phyloP scores from a whole-genome alignment of 2,888 invertebrate species.

The Blera fallax region DNA sequence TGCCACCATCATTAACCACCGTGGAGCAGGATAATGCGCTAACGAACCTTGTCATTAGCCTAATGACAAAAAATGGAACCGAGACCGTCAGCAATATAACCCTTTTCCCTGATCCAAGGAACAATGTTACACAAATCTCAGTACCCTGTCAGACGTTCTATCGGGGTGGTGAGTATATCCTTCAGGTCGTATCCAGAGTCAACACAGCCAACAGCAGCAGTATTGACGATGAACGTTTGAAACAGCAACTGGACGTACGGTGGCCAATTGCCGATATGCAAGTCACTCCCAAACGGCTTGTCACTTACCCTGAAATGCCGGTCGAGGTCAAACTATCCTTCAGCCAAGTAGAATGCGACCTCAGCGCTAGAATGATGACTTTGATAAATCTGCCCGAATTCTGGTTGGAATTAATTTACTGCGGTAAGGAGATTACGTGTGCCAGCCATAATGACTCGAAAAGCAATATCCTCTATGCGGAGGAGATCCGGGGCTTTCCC shows the following conservation, averaged over 20 bases:
- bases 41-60: conserved; percentile 72
- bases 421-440: conserved; percentile 89
- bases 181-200: conserved; percentile 78
- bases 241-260: conserved; percentile 87
- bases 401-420: conserved; percentile 90
- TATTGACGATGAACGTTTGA: conserved; percentile 78
- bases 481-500: conserved; percentile 89
- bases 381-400: conserved; percentile 85
- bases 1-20: conserved; percentile 34
- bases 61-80: conserved; percentile 74
- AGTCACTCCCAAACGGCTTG: conserved; percentile 88
- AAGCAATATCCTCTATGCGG: conserved; percentile 88
- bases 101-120: conserved; percentile 79
- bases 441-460: conserved; percentile 83
- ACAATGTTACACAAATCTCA: conserved; percentile 79
- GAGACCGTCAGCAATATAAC: conserved; percentile 80
- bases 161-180: conserved; percentile 79
- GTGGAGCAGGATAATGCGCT: conserved; percentile 64
- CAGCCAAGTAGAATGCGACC: conserved; percentile 86
- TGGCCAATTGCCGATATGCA: conserved; percentile 90
- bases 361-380: conserved; percentile 79
- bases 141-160: conserved; percentile 80
- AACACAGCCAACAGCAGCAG: conserved; percentile 36
- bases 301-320: conserved; percentile 90
- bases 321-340: conserved; percentile 90